phyloP scores from a whole-genome alignment of 1,140 invertebrate genomes.

The Ericerus pela region DNA sequence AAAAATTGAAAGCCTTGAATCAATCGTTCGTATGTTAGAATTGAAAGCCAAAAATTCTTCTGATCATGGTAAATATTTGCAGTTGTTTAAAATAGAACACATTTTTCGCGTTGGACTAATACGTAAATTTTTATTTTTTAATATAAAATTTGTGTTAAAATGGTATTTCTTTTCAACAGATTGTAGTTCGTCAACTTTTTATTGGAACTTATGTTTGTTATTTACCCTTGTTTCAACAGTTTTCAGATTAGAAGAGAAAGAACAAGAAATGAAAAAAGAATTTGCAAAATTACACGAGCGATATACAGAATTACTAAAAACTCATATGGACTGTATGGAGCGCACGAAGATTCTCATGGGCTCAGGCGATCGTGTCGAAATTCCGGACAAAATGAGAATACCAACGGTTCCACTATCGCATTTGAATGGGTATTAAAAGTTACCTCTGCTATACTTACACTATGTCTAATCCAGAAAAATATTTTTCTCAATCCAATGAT shows the following conservation, averaged over 20 bases:
- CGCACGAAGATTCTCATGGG: conserved; percentile 88
- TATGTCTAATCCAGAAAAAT: too few relatives aligned
- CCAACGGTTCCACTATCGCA: conserved; percentile 40
- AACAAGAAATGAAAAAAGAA: conserved; percentile 62
- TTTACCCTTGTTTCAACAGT: too few relatives aligned
- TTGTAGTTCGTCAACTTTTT: too few relatives aligned
- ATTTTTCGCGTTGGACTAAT: too few relatives aligned
- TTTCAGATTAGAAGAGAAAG: conserved; percentile 64
- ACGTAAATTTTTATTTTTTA: too few relatives aligned
- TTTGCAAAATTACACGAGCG: conserved; percentile 67
- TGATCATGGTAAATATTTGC: conserved; percentile 94
- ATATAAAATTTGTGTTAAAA: too few relatives aligned
- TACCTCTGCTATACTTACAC: too few relatives aligned
- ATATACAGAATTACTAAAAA: conserved; percentile 94
- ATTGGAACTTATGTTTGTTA: too few relatives aligned
- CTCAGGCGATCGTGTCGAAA: conserved; percentile 36
- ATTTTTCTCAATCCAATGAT: too few relatives aligned
- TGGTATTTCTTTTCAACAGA: too few relatives aligned
- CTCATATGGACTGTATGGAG: conserved; percentile 98
- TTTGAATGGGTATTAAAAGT: conserved; percentile 32
- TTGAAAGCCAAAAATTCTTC: conserved; percentile 94
- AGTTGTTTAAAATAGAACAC: too few relatives aligned
- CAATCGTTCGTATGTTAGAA: conserved; percentile 94
- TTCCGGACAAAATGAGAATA: conserved; percentile 33
- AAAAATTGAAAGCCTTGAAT: conserved; percentile 89